Evolutionary conservation across 2,113 vertebrate genomes (phyloP), one percentile per base, ranked within the genome.

Genomic region (Rattus rattus): DNA sequence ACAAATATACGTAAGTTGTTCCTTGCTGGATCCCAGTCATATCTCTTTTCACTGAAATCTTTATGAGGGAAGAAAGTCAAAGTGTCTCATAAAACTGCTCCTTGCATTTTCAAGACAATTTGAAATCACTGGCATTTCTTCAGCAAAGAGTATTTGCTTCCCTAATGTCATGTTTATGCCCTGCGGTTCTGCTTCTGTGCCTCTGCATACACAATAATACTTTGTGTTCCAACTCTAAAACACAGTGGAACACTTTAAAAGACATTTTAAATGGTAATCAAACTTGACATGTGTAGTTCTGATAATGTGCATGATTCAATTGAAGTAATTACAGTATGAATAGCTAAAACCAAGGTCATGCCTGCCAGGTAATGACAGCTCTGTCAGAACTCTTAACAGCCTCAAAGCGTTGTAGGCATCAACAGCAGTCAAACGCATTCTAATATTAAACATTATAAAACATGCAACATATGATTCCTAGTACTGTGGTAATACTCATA

Each of bases 271-370:
- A 67, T 86, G 88, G 61, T 88, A 96, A 95, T 95, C 84, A 94
- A 95, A 92, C 12, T 63, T 96, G 93, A 96, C 65, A 72, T 90
- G 43, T 85, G 49, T 76, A 94, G 7, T 95, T 92, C 65, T 24
- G 70, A 96, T 96, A 97, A 96, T 43, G 79, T 24, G 63, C 26
- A 70, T 90, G 84, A 96, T 88, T 96, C 96, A 85, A 33, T 56
- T 96, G 90, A 90, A 97, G 39, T 95, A 96, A 97, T 97, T 97
- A 84, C 49, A 75, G 75, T 94, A 95, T 90, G 56, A 96, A 95
- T 92, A 95, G 26, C 65, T 96, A 80, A 94, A 90, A 96, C 24
- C 61, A 96, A 96, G 84, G 95, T 93, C 96, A 93, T 81, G 73
- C 43, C 79, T 94, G 94, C 59, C 73, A 97, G 87, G 61, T 83